Conservation (phyloP, 2,888 invertebrate genomes). For the Aporophyla lueneburgensis region DNA sequence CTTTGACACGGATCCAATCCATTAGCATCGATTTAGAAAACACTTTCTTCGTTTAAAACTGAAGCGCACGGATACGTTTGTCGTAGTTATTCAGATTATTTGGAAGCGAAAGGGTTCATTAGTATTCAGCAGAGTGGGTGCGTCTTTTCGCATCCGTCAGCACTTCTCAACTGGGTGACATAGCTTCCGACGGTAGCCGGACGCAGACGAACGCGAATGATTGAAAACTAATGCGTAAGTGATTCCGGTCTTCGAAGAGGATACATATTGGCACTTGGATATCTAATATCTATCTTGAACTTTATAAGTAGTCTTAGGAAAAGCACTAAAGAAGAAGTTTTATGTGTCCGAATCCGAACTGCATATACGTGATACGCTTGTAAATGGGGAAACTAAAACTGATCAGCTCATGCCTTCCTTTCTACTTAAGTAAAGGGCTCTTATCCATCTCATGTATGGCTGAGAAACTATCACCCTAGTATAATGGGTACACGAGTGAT, state of each 20-base stretch:
- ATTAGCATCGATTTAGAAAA: slow-evolving; percentile 39
- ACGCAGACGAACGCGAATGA: slow-evolving; percentile 34
- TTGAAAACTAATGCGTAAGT: slow-evolving; percentile 31
- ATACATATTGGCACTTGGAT: not conserved
- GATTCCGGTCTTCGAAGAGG: slow-evolving; percentile 14
- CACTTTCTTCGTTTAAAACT: slow-evolving; percentile 30
- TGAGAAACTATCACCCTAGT: slow-evolving; percentile 13
- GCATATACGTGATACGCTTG: slow-evolving; percentile 30
- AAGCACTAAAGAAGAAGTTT: slow-evolving; percentile 13
- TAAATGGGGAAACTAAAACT: not conserved
- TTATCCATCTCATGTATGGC: slow-evolving; percentile 9
- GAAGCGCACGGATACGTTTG: slow-evolving; percentile 39
- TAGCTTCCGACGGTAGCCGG: slow-evolving; percentile 50
- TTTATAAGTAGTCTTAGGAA: slow-evolving; percentile 5
- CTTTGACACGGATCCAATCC: slow-evolving; percentile 37
- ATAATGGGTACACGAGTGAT: slow-evolving; percentile 23
- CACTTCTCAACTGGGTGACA: slow-evolving; percentile 59
- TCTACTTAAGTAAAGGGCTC: not conserved
- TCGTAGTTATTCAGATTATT: slow-evolving; percentile 45
- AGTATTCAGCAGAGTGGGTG: slow-evolving; percentile 52
- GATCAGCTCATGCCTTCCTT: not conserved
- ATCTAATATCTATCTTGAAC: slow-evolving; percentile 12
- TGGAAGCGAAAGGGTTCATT: slow-evolving; percentile 48
- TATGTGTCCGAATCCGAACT: slow-evolving; percentile 7
- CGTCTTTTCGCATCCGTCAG: slow-evolving; percentile 53